A percentile compares a stretch with the other conserved stretches of the same genome.
Evolutionary conservation across 2,113 vertebrate genomes (phyloP).

Genomic region (Corythornis madagascariensis): DNA sequence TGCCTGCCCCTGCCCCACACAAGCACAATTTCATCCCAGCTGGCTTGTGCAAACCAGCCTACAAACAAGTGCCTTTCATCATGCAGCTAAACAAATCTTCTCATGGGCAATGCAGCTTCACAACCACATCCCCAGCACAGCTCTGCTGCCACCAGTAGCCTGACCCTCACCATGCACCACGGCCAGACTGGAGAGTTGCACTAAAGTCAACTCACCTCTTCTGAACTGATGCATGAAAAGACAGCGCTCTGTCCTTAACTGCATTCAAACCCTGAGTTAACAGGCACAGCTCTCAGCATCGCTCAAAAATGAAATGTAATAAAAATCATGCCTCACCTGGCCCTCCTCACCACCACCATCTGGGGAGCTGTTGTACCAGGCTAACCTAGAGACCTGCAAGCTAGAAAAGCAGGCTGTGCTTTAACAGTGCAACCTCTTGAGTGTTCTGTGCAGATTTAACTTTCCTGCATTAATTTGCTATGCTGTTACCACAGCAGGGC

Average conservation of each 20-base stretch:
- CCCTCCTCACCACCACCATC: not conserved
- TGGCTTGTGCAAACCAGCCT: not conserved
- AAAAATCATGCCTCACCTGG: not conserved
- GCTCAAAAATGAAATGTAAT: not conserved
- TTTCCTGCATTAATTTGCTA: not conserved
- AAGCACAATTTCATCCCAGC: not conserved
- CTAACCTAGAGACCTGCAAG: not conserved
- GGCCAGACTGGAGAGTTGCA: not conserved
- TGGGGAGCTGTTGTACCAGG: not conserved
- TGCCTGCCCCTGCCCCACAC: not conserved
- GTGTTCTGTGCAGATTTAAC: not conserved
- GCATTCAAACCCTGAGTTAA: not conserved
- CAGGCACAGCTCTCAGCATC: not conserved
- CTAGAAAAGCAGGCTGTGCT: not conserved
- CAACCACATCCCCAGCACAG: fast-evolving
- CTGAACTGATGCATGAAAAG: not conserved
- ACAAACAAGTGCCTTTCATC: not conserved
- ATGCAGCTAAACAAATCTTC: not conserved
- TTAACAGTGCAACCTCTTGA: not conserved
- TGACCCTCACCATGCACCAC: not conserved
- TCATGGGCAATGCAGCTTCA: not conserved
- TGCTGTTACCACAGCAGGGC: not conserved
- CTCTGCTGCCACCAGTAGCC: not conserved
- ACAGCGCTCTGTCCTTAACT: not conserved
- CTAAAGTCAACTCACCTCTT: not conserved